These are phyloP conservation scores for Philereme vetulata DNA, from an alignment of 2,888 invertebrate genomes.

Conservation along the genomic window DNA sequence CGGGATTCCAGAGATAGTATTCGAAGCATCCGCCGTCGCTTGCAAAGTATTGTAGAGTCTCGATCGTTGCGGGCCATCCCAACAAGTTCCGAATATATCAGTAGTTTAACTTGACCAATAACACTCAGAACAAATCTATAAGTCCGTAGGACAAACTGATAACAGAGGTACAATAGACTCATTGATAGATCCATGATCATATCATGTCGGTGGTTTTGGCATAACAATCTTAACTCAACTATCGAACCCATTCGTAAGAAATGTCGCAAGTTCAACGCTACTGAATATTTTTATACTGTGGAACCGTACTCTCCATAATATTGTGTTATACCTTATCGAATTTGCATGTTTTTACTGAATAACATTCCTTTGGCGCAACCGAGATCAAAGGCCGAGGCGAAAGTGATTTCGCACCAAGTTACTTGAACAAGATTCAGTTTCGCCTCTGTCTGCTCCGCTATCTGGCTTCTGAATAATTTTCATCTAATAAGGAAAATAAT, in stretches of 20 bases:
- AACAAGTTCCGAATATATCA: not conserved
- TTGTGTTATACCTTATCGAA: conserved; percentile 84
- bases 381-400: conserved; percentile 80
- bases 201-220: too few species aligned
- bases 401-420: conserved; percentile 84
- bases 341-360: conserved; percentile 84
- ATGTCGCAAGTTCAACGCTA: conserved; percentile 2
- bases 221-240: not conserved
- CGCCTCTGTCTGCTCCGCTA: conserved; percentile 57
- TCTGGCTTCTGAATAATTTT: conserved; percentile 79
- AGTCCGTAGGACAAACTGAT: too few species aligned
- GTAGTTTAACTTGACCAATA: not conserved
- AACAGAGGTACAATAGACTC: too few species aligned
- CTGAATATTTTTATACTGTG: conserved; percentile 16
- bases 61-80: conserved; percentile 45
- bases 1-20: conserved; percentile 56
- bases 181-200: too few species aligned
- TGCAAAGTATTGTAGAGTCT: conserved; percentile 52
- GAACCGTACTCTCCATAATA: conserved; percentile 67
- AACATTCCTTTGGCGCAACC: conserved; percentile 82
- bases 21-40: conserved; percentile 55
- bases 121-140: too few species aligned
- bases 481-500: conserved; percentile 75
- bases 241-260: not conserved
- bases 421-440: conserved; percentile 81